phyloP scores from a whole-genome alignment of 2,888 invertebrate genomes.

The Scaptomyza polygonia region DNA sequence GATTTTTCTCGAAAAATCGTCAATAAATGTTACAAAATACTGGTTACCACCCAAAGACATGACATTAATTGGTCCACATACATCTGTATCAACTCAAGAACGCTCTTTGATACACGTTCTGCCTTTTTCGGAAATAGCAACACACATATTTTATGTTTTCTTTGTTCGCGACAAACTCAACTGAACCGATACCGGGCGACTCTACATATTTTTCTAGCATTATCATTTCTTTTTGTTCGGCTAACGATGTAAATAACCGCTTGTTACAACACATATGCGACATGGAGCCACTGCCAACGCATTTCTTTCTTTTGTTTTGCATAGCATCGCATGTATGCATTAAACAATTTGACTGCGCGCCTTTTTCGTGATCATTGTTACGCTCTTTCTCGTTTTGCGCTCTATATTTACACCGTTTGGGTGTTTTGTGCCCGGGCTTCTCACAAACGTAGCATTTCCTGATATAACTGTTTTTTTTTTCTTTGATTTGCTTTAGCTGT shows the following conservation, averaged over 20 bases:
- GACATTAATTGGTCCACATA: too few species aligned
- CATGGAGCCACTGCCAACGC: background rate
- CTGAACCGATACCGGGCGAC: background rate
- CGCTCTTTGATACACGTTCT: background rate
- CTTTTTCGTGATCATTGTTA: background rate
- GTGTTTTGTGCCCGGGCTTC: too few species aligned
- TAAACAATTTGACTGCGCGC: background rate
- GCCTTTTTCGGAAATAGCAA: background rate
- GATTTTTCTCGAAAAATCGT: too few species aligned
- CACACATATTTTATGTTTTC: too few species aligned
- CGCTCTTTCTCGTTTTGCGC: background rate
- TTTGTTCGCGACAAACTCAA: too few species aligned
- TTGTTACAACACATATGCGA: background rate
- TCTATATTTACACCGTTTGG: background rate
- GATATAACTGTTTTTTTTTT: too few species aligned
- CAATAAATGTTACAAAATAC: too few species aligned
- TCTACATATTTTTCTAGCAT: background rate
- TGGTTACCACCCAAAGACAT: too few species aligned
- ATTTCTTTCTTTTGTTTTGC: background rate
- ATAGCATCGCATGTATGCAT: background rate
- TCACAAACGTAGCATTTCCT: too few species aligned
- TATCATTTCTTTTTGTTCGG: too few species aligned
- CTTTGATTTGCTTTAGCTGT: too few species aligned
- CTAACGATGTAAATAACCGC: too few species aligned
- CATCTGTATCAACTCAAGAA: background rate